Conservation (phyloP, 2,797 vertebrate genomes). For the Clarias pachynema region DNA sequence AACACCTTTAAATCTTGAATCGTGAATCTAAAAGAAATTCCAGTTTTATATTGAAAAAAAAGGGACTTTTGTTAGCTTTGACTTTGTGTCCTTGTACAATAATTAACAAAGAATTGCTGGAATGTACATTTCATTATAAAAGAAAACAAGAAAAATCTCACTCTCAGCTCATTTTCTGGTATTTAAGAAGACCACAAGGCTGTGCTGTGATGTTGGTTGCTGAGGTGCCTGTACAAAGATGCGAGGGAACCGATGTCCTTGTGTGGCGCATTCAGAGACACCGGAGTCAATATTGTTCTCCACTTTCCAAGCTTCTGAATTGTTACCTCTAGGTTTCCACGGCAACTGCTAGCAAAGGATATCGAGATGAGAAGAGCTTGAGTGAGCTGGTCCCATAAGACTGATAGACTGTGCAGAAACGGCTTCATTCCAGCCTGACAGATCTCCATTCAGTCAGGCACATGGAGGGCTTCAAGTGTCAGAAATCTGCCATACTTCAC, state of each 20-base stretch:
- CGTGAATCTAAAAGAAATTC: not conserved
- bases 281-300: conserved; percentile 59
- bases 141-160: not conserved
- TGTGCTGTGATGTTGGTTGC: conserved; percentile 23
- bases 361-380: conserved; percentile 50
- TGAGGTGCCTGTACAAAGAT: conserved; percentile 39
- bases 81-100: not conserved
- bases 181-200: conserved; percentile 8
- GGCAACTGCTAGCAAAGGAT: conserved; percentile 69
- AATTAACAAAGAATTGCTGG: not conserved
- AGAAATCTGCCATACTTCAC: conserved; percentile 6
- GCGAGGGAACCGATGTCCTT: conserved; percentile 60
- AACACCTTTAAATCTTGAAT: not conserved
- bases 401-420: conserved; percentile 41
- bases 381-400: conserved; percentile 54
- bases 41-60: not conserved
- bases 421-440: conserved; percentile 51
- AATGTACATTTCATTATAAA: not conserved
- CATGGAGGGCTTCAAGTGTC: conserved; percentile 4
- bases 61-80: not conserved
- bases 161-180: not conserved
- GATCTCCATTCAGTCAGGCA: conserved; percentile 40
- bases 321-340: conserved; percentile 77
- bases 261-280: conserved; percentile 70
- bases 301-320: conserved; percentile 62